Base-by-base conservation (phyloP, 2,113 vertebrate species). In the Labeo catla region DNA sequence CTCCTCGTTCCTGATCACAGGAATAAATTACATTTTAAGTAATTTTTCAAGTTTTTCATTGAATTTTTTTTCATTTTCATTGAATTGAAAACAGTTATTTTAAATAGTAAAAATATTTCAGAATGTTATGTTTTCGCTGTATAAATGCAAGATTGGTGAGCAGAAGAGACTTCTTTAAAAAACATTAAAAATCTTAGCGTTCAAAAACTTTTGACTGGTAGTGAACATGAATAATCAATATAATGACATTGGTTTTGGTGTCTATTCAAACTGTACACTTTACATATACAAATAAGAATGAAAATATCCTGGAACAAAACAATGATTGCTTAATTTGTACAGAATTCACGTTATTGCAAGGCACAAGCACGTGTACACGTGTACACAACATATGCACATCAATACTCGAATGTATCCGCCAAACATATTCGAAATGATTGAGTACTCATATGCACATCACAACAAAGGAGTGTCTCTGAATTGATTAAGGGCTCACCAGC, bases 401-500 rank as follows among this genome's bases (percentile, higher is more conserved):
- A 84, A 45, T 73, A 23, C 66, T 59, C 65, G 50, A 83, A 73
- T 39, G 28, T 68, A 54, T 82, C 63, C 19, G 9, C 63, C 15
- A 70, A 63, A 54, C 23, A 39, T 43, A 59, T 19, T 73, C 3
- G 23, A 10, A 57, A 73, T 73, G 82, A 73, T 74, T 84, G 82
- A 84, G 50, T 23, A 50, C 68, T 73, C 74, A 66, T 39, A 12
- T 59, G 21, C 81, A 77, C 81, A 76, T 28, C 65, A 43, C 82
- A 65, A 59, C 43, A 57, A 87, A 79, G 63, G 6, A n/a, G 16
- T 81, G 73, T 63, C 78, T 57, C 49, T 84, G 49, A 73, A 84
- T 73, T 83, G 81, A 83, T 84, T 84, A 83, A 73, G 68, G 36
- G 21, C 68, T 57, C 50, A 84, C 16, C 68, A 45, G 68, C 50